Conservation (phyloP, 2,113 vertebrate species). For the Ahaetulla prasina region DNA sequence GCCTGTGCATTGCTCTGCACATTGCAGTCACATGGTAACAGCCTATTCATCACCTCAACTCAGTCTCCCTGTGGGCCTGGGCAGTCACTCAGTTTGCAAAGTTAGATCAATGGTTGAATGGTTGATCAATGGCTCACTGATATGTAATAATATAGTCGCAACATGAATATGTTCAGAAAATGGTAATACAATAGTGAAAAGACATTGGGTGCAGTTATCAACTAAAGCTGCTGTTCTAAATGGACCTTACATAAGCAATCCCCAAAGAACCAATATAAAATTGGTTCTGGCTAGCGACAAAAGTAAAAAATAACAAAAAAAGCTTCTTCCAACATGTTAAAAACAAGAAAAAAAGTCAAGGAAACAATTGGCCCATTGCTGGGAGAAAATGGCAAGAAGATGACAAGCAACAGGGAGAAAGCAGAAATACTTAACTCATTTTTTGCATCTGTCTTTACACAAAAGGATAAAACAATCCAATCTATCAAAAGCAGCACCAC, state of each 20-base stretch:
- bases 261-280: not conserved
- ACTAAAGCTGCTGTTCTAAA: not conserved
- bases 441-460: too few species aligned
- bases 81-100: not conserved
- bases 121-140: not conserved
- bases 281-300: too few species aligned
- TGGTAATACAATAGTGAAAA: not conserved
- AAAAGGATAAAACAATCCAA: too few species aligned
- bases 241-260: not conserved
- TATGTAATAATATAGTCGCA: not conserved
- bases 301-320: too few species aligned
- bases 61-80: not conserved
- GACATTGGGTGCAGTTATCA: not conserved
- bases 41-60: not conserved
- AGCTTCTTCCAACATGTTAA: too few species aligned
- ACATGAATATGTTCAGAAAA: not conserved
- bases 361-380: too few species aligned
- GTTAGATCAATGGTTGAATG: not conserved
- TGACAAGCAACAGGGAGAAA: too few species aligned
- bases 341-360: too few species aligned
- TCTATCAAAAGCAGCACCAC: too few species aligned
- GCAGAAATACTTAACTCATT: too few species aligned
- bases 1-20: not conserved
- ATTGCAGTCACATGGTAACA: not conserved
- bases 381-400: too few species aligned